Evolutionary conservation across 2,888 invertebrate genomes (phyloP).

Genomic region (Drosophila prolongata): DNA sequence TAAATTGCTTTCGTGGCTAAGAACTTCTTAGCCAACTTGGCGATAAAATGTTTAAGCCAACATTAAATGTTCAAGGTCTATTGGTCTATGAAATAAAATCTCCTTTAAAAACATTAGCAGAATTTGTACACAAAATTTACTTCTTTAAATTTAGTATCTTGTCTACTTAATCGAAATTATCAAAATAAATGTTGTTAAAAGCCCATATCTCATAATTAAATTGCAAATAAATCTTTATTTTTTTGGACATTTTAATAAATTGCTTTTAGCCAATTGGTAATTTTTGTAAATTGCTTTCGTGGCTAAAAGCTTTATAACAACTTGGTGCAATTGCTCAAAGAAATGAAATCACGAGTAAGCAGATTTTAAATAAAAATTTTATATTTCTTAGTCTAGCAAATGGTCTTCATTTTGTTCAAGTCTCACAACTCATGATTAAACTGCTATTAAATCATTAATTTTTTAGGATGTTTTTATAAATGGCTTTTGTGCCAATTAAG

Average conservation of each 20-base stretch:
- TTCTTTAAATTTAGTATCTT: not conserved
- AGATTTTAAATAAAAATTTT: no score
- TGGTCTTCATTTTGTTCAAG: not conserved
- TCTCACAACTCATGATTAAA: constrained; percentile 59
- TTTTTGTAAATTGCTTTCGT: no score
- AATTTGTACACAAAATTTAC: no score
- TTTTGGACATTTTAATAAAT: no score
- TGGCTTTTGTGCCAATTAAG: no score
- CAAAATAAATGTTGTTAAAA: not conserved
- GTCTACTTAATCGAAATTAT: not conserved
- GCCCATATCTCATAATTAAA: no score
- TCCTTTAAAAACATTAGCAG: not conserved
- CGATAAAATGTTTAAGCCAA: not conserved
- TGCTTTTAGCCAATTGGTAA: no score
- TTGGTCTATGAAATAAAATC: not conserved
- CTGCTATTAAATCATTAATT: constrained; percentile 59
- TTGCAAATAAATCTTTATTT: no score
- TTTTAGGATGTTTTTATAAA: no score
- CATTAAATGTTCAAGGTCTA: not conserved
- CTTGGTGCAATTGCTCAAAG: not conserved
- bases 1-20: constrained; percentile 49
- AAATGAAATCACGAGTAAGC: not conserved
- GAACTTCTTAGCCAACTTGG: not conserved
- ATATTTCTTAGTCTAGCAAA: no score
- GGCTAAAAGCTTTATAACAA: not conserved